Conservation (phyloP, 1,140 invertebrate genomes). For the Dolichoris vasculosae region DNA sequence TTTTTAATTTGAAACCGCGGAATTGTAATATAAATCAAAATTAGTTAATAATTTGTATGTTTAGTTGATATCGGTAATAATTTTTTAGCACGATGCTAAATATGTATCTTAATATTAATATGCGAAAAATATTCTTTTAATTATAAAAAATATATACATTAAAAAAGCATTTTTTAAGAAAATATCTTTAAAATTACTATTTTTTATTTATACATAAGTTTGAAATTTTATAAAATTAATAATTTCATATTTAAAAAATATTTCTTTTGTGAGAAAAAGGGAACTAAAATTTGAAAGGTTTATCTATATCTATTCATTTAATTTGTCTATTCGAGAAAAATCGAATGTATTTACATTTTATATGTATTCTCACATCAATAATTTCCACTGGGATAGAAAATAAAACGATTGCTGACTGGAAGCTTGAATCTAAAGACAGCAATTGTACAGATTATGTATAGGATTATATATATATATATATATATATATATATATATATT, state of each 20-base stretch:
- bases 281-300: no score
- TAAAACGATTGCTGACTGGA: constrained; percentile 44
- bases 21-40: constrained; percentile 4
- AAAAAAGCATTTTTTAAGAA: no score
- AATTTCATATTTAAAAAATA: no score
- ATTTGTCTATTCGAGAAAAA: no score
- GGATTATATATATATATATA: no score
- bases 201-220: no score
- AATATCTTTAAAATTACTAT: no score
- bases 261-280: no score
- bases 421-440: constrained; percentile 50
- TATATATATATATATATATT: constrained; percentile 56
- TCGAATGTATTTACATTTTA: neutral
- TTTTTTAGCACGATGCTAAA: no score
- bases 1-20: neutral
- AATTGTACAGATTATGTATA: constrained; percentile 62
- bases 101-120: neutral
- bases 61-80: neutral
- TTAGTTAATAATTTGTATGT: neutral
- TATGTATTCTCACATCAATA: neutral
- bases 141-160: no score
- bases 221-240: no score
- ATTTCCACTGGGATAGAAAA: constrained; percentile 19
- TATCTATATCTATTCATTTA: neutral
- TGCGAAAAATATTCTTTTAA: neutral